These are phyloP conservation scores for Ptilonorhynchus violaceus DNA, from an alignment of 2,113 vertebrate genomes.

Conservation along the genomic window DNA sequence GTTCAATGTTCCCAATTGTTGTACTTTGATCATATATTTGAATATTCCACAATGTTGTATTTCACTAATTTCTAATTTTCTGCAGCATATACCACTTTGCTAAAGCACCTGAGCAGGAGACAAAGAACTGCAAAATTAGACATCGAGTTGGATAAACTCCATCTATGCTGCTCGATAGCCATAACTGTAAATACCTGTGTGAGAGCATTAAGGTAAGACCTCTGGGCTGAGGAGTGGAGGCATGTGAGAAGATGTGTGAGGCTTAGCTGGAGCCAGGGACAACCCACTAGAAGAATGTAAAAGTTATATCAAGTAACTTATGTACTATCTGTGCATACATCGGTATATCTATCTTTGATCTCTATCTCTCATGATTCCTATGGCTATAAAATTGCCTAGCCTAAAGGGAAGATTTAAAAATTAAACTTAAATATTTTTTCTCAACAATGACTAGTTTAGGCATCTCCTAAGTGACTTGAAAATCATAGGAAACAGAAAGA, in stretches of 20 bases:
- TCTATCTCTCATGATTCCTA: neutral
- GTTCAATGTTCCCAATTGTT: accelerated
- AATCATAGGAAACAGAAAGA: neutral
- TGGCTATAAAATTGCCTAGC: neutral
- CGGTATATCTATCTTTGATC: neutral
- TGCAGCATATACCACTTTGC: neutral
- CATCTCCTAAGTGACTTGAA: neutral
- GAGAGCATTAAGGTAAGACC: neutral
- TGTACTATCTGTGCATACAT: neutral
- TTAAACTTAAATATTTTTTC: neutral
- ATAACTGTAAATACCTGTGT: accelerated
- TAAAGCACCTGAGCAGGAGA: neutral
- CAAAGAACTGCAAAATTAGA: neutral
- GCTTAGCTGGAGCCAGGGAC: neutral
- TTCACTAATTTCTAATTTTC: neutral
- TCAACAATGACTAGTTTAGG: neutral
- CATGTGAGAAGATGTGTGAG: neutral
- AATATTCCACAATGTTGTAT: neutral
- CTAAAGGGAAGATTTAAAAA: neutral
- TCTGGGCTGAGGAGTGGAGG: accelerated
- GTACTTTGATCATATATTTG: neutral
- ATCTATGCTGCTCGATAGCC: neutral
- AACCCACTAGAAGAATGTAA: neutral
- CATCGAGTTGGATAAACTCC: neutral
- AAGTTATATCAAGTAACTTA: neutral